Evolutionary conservation across 92 coral and sea anemone genomes (phyloP).

Genomic region (Porites divaricata): DNA sequence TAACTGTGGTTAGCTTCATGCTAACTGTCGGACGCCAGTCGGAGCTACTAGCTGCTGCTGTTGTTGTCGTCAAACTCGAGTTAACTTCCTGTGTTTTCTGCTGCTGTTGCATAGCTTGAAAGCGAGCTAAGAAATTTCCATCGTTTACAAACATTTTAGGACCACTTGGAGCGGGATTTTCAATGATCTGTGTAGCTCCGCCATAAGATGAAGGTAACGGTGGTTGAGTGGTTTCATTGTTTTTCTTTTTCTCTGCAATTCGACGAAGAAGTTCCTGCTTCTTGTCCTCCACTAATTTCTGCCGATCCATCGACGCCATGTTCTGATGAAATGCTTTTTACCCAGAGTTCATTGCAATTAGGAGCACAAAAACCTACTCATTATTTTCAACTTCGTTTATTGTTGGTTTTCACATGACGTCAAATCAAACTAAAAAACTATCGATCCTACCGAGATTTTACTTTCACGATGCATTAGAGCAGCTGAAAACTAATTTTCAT

Average conservation of each 20-base stretch:
- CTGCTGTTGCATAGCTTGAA: constrained; percentile 96
- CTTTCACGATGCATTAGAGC: no score
- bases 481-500: no score
- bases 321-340: constrained; percentile 20
- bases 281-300: constrained; percentile 69
- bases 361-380: neutral
- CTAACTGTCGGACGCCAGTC: constrained; percentile 71
- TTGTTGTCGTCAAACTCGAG: neutral
- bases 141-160: constrained; percentile 83
- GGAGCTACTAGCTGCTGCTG: constrained; percentile 21
- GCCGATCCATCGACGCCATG: constrained; percentile 83
- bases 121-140: constrained; percentile 96
- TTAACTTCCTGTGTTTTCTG: constrained; percentile 16
- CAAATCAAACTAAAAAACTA: no score
- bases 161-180: constrained; percentile 13
- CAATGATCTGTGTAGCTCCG: constrained; percentile 19
- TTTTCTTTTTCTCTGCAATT: constrained; percentile 80
- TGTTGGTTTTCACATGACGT: no score
- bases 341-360: constrained; percentile 38
- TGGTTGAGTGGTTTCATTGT: constrained; percentile 26
- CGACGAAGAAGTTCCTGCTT: constrained; percentile 87
- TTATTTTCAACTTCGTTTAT: no score
- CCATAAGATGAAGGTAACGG: constrained; percentile 12
- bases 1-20: constrained; percentile 86
- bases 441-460: no score